Conservation (phyloP, 2,113 vertebrate genomes). For the Beaufortia kweichowensis region DNA sequence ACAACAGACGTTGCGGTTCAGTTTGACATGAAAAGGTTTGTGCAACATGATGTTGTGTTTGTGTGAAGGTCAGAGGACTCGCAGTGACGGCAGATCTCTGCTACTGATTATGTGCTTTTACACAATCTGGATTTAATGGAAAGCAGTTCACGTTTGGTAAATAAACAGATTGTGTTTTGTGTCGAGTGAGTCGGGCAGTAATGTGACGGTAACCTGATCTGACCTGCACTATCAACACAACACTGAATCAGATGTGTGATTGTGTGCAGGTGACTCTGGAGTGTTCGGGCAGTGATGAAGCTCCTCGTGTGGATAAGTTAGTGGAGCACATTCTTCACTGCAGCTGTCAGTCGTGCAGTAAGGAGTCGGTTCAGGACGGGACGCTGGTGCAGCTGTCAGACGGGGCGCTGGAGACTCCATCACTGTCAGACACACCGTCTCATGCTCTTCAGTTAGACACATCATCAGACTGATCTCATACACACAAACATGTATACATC, state of each 20-base stretch:
- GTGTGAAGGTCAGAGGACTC: background rate
- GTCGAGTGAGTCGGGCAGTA: conserved; percentile 8
- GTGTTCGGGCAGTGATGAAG: conserved; percentile 84
- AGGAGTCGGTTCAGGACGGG: conserved; percentile 87
- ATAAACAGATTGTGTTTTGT: conserved; percentile 8
- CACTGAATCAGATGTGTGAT: conserved; percentile 33
- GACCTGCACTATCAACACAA: background rate
- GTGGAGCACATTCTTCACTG: conserved; percentile 95
- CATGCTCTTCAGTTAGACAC: conserved; percentile 66
- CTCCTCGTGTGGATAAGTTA: conserved; percentile 90
- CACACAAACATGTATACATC: no score
- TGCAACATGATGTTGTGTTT: background rate
- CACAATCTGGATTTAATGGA: conserved; percentile 20
- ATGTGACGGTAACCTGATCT: conserved; percentile 23
- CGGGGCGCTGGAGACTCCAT: conserved; percentile 69
- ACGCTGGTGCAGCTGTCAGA: conserved; percentile 85
- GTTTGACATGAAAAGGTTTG: background rate
- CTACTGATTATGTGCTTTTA: conserved; percentile 18
- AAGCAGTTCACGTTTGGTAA: conserved; percentile 10
- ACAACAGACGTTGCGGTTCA: background rate
- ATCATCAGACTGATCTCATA: conserved; percentile 58
- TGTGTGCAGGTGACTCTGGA: conserved; percentile 87
- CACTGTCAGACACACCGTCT: conserved; percentile 65
- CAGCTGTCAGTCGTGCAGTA: conserved; percentile 95
- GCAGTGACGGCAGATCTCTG: background rate